phyloP scores from a whole-genome alignment of 2,888 invertebrate species.

The Plebejus argus region DNA sequence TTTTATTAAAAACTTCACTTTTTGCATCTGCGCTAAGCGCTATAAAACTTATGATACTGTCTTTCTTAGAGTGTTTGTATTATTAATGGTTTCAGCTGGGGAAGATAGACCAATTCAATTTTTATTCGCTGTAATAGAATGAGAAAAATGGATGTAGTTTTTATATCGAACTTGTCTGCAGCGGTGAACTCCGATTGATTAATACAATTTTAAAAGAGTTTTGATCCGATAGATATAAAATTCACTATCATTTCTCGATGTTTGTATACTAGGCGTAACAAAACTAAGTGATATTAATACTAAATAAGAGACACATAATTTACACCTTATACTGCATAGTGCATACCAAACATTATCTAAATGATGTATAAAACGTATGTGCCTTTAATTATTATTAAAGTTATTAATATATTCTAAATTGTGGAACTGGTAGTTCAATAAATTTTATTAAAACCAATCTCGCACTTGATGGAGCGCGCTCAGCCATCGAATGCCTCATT shows the following conservation, averaged over 20 bases:
- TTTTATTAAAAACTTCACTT: conserved; percentile 12
- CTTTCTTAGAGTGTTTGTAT: conserved; percentile 11
- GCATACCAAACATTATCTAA: background rate
- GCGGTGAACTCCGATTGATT: background rate
- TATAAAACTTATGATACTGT: conserved; percentile 15
- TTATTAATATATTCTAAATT: too few species aligned
- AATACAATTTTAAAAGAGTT: background rate
- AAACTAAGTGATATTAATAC: too few species aligned
- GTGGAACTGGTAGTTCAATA: background rate
- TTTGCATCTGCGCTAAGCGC: conserved; percentile 15
- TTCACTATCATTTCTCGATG: background rate
- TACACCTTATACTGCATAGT: too few species aligned
- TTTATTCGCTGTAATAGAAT: conserved; percentile 17
- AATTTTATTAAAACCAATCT: background rate
- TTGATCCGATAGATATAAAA: background rate
- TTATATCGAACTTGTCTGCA: background rate
- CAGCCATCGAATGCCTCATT: background rate
- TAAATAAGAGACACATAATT: too few species aligned
- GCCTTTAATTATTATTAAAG: too few species aligned
- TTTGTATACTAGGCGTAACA: too few species aligned
- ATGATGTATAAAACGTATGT: too few species aligned
- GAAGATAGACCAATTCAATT: conserved; percentile 16
- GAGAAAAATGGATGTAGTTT: background rate
- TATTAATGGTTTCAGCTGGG: background rate
- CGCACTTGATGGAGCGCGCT: conserved; percentile 7